A percentile compares a stretch with the other conserved stretches of the same genome.
Conservation (phyloP, 2,113 vertebrate genomes). For the Caretta caretta region DNA sequence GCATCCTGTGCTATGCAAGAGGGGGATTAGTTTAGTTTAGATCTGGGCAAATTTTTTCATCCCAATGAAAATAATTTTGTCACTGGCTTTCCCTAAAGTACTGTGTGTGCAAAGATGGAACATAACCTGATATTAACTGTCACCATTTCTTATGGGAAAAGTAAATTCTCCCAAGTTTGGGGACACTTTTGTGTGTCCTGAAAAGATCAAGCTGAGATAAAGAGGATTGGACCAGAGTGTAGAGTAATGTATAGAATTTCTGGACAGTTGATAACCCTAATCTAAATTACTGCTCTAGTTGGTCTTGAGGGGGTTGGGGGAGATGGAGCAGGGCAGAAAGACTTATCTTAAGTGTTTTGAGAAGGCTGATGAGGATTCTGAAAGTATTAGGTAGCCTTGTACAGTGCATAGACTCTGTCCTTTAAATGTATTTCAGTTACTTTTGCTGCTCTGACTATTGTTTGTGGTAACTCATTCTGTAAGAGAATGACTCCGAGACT, state of each 20-base stretch:
- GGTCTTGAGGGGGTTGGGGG: background rate
- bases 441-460: background rate
- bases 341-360: background rate
- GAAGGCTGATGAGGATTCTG: background rate
- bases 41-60: background rate
- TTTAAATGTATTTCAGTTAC: background rate
- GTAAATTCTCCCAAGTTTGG: background rate
- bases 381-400: background rate
- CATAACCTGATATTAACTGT: background rate
- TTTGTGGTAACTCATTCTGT: background rate
- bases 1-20: background rate
- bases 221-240: background rate
- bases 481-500: background rate
- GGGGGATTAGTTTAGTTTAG: background rate
- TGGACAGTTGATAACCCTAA: background rate
- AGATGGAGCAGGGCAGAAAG: too few relatives aligned
- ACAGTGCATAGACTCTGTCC: background rate
- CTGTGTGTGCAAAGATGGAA: background rate
- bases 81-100: background rate
- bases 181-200: background rate
- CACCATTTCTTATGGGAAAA: background rate
- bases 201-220: background rate
- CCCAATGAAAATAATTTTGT: background rate
- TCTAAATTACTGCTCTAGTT: background rate
- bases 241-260: background rate